phyloP scores from a whole-genome alignment of 1,140 invertebrate genomes.

The Drosophila seguyi region DNA sequence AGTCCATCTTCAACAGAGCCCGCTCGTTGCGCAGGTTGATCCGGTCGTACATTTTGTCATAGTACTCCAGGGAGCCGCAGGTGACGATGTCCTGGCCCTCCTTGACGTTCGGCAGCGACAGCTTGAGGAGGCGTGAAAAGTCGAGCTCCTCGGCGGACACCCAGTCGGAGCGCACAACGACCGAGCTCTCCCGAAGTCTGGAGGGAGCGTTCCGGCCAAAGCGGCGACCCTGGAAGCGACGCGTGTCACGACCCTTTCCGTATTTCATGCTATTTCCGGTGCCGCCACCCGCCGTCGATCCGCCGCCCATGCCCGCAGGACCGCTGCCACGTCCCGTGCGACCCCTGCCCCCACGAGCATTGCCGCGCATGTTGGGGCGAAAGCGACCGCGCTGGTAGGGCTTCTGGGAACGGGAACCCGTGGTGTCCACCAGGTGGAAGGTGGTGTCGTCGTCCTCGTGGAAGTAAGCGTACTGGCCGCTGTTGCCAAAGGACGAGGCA shows the following conservation, averaged over 20 bases:
- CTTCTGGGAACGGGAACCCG: slow-evolving; percentile 89
- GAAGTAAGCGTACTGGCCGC: slow-evolving; percentile 98
- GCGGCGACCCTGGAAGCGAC: slow-evolving; percentile 89
- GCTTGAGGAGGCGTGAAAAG: slow-evolving; percentile 96
- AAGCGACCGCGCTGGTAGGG: slow-evolving; percentile 95
- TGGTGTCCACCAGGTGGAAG: slow-evolving; percentile 97
- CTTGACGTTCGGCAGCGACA: slow-evolving; percentile 94
- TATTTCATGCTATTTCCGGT: slow-evolving; percentile 87
- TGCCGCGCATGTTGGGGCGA: slow-evolving; percentile 91
- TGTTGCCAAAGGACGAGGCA: slow-evolving; percentile 97
- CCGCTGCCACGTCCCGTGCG: slow-evolving; percentile 88
- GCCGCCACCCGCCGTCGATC: slow-evolving; percentile 78
- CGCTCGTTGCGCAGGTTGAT: slow-evolving; percentile 99
- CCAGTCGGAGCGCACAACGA: slow-evolving; percentile 98
- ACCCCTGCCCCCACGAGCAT: slow-evolving; percentile 87
- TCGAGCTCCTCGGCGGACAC: slow-evolving; percentile 99
- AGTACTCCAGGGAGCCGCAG: slow-evolving; percentile 98
- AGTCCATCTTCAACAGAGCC: slow-evolving; percentile 95
- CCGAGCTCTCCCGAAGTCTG: slow-evolving; percentile 98
- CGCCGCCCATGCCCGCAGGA: slow-evolving; percentile 73
- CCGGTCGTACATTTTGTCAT: slow-evolving; percentile 98
- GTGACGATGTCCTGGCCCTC: slow-evolving; percentile 92
- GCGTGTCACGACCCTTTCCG: slow-evolving; percentile 86
- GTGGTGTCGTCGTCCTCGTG: slow-evolving; percentile 99
- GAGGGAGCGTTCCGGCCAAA: slow-evolving; percentile 95